Base-by-base conservation (phyloP, 1,140 invertebrate species). In the Proctacanthus coquilletti region DNA sequence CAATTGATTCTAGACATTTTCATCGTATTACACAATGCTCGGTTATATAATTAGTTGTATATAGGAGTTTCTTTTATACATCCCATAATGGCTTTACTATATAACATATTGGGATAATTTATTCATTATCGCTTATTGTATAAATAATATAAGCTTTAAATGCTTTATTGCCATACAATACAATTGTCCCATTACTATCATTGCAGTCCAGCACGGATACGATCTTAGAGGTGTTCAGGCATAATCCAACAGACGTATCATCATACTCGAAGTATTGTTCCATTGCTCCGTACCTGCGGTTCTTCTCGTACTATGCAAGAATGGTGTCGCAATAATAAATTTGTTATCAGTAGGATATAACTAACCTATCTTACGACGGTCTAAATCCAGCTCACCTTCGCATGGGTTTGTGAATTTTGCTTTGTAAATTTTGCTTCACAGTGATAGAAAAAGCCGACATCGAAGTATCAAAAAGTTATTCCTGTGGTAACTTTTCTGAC, bases 211-310 rank as follows among this genome's bases (percentile, higher is more conserved):
- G 30, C 30, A 8, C 30, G 30, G 30, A 32, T 32, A 32, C 30
- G 30, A 32, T 15, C 30, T 32, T 32, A 32, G 30, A 32, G 30
- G 30, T 15, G 30, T 36, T 37, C 36, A 37, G 36, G 36, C 36
- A 37, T 37, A 37, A 37, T 37, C 36, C 36, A 17, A 3, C 36
- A 18, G 20, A 37, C 21, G 36, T 37, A 37, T 21, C 36, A 13
- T 37, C 36, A 37, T 37, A 27, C 21, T n/a, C n/a, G n/a, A 49
- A 54, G 52, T 52, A 47, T 45, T 69, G 65, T 65, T 65, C 75
- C 74, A 79, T 77, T 69, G 77, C 71, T 80, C 70, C 70, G 77
- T 79, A 78, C 68, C 74, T 71, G 71, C 74, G 69, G 76, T 77
- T 78, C 74, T 74, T 79, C 71, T 78, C 74, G 74, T 66, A 66